Conservation (phyloP, 2,797 vertebrate genomes). For the Manis crassicaudata region DNA sequence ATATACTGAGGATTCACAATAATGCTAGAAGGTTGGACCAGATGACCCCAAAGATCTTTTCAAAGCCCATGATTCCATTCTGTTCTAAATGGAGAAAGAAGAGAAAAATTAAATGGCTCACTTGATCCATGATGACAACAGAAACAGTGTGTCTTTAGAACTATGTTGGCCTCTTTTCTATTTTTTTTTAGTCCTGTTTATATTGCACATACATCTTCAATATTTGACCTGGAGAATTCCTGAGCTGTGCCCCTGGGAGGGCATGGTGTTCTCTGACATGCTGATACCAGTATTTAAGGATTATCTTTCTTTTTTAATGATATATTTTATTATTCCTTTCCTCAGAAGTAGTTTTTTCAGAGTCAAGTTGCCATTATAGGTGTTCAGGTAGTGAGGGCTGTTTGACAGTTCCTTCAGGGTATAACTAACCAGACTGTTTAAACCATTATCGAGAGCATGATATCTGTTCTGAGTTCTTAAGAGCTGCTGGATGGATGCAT, state of each 20-base stretch:
- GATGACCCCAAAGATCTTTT: not conserved
- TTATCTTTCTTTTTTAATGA: not conserved
- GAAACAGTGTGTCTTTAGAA: not conserved
- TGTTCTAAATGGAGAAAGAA: not conserved
- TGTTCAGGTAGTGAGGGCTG: not conserved
- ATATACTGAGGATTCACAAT: not conserved
- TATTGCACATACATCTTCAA: not conserved
- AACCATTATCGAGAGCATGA: not conserved
- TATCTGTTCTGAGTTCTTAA: not conserved
- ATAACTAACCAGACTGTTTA: not conserved
- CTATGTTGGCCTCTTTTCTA: not conserved
- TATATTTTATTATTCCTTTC: slow-evolving; percentile 34
- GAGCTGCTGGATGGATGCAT: not conserved
- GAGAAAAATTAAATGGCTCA: not conserved
- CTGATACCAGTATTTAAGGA: not conserved
- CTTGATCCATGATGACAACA: not conserved
- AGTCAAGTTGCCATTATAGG: not conserved
- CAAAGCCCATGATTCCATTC: not conserved
- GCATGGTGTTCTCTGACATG: not conserved
- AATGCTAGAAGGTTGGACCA: not conserved
- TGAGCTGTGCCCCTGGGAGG: not conserved
- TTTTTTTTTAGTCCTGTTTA: not conserved
- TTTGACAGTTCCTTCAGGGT: not conserved
- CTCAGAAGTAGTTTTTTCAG: slow-evolving; percentile 29
- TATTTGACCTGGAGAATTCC: not conserved